Conservation (phyloP, 2,113 vertebrate species). For the Peucedramus taeniatus region DNA sequence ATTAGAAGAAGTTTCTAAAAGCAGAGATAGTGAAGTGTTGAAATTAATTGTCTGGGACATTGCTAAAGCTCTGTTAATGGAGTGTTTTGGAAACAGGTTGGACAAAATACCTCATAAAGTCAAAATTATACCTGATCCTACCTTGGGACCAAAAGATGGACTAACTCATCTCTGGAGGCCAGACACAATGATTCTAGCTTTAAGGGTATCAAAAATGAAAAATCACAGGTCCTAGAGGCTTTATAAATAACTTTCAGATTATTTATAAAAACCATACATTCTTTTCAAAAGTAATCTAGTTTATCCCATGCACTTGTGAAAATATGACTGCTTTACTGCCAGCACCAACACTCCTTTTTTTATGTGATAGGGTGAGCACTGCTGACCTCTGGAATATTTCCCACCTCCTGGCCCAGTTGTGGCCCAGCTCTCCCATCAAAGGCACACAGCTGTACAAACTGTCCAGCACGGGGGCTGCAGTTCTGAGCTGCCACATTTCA, state of each 20-base stretch:
- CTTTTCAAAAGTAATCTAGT: background rate
- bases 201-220: background rate
- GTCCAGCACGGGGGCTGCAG: background rate
- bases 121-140: background rate
- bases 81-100: background rate
- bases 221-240: background rate
- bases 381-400: background rate
- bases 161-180: background rate
- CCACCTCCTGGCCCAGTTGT: background rate
- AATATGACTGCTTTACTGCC: background rate
- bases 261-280: background rate
- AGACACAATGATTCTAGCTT: background rate
- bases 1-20: background rate
- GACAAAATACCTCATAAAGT: background rate
- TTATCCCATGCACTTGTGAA: background rate
- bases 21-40: background rate
- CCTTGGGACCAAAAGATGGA: background rate
- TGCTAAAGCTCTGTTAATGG: background rate
- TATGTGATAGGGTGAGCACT: background rate
- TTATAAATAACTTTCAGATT: background rate
- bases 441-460: background rate
- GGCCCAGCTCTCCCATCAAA: background rate
- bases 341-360: background rate
- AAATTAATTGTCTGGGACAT: background rate
- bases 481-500: background rate